Percentiles rank a stretch among this genome's conserved stretches.
Evolutionary conservation across 1,140 invertebrate species (phyloP).

Genomic region (Drosophila ercepeae): DNA sequence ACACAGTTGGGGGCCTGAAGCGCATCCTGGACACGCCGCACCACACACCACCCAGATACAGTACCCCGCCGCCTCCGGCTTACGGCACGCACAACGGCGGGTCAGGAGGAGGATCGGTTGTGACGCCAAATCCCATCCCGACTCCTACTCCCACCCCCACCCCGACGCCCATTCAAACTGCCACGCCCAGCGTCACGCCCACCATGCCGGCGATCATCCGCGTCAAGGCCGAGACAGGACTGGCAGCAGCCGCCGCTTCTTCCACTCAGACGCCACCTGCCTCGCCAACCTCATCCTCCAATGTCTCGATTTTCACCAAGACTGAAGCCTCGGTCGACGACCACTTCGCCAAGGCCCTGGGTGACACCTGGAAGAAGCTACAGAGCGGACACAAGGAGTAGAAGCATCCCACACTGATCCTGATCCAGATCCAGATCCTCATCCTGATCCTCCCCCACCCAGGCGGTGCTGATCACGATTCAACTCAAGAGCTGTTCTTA

Average conservation of each 20-base stretch:
- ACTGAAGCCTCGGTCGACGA: conserved; percentile 93
- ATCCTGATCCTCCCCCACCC: background rate
- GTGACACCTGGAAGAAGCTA: conserved; percentile 96
- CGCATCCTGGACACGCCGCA: conserved; percentile 59
- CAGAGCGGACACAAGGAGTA: conserved; percentile 85
- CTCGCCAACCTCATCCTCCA: conserved; percentile 69
- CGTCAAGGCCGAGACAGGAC: conserved; percentile 76
- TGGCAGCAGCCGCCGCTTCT: conserved; percentile 57
- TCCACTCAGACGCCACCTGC: conserved; percentile 71
- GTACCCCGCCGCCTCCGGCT: conserved; percentile 63
- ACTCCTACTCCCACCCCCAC: conserved; percentile 22
- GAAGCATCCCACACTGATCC: background rate
- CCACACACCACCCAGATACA: conserved; percentile 69
- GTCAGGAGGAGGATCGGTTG: conserved; percentile 1
- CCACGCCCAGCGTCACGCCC: conserved; percentile 38
- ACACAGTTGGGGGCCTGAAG: conserved; percentile 34
- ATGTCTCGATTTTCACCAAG: conserved; percentile 76
- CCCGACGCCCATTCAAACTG: conserved; percentile 17
- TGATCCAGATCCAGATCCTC: background rate
- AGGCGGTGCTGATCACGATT: conserved; percentile 19
- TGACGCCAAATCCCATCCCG: conserved; percentile 11
- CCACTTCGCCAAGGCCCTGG: conserved; percentile 97
- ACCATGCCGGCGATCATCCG: conserved; percentile 74
- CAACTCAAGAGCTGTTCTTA: conserved; percentile 72
- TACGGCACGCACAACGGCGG: conserved; percentile 45